A percentile compares a stretch with the other conserved stretches of the same genome.
phyloP scores from a whole-genome alignment of 2,113 vertebrate genomes.

The Triplophysa tibetana region DNA sequence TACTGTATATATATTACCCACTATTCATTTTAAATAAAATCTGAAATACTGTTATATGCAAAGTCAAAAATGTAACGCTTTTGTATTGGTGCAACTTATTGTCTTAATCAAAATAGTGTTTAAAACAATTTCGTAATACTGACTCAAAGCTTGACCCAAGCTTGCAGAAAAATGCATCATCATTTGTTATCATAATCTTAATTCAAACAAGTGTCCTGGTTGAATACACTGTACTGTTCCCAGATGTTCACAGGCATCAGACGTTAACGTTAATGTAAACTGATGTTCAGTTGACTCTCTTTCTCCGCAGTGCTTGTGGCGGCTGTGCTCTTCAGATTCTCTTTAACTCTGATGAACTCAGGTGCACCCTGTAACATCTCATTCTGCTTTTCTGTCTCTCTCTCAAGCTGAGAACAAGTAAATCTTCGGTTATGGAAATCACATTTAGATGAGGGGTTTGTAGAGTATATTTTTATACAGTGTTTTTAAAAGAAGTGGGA shows the following conservation, averaged over 20 bases:
- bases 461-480: background rate
- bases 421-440: background rate
- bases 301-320: conserved; percentile 62
- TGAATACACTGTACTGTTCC: background rate
- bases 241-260: background rate
- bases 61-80: background rate
- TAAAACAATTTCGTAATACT: background rate
- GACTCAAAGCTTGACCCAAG: background rate
- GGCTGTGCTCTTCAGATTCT: conserved; percentile 78
- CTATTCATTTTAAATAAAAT: no score
- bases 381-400: conserved; percentile 67
- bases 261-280: background rate
- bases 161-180: background rate
- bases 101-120: conserved; percentile 4
- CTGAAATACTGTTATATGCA: no score
- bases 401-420: conserved; percentile 73
- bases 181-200: background rate
- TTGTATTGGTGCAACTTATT: background rate
- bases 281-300: conserved; percentile 59
- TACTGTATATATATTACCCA: no score
- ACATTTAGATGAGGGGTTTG: background rate
- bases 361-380: conserved; percentile 73
- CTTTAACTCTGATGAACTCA: conserved; percentile 83
- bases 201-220: background rate
- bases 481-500: no score